Evolutionary conservation across 2,797 vertebrate genomes (phyloP).

Genomic region (Poeciliopsis turneri): DNA sequence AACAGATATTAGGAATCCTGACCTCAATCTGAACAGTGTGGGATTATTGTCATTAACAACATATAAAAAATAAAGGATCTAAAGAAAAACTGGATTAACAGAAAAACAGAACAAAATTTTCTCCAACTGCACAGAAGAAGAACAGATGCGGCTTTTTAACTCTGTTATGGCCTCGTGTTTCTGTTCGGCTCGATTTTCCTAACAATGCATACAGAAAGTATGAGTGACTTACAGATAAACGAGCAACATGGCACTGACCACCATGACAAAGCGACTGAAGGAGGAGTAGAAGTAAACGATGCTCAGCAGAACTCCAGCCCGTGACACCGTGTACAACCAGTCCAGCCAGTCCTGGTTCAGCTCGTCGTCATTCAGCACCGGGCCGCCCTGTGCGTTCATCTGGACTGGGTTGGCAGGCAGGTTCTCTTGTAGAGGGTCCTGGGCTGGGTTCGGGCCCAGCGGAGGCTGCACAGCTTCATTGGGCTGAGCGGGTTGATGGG

Average conservation of each 20-base stretch:
- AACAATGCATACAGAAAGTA: background rate
- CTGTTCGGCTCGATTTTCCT: background rate
- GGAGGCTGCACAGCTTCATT: conserved; percentile 72
- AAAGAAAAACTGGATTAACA: background rate
- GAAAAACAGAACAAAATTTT: background rate
- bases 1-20: background rate
- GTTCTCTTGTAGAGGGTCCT: conserved; percentile 84
- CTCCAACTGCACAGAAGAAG: background rate
- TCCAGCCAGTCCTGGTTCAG: conserved; percentile 97
- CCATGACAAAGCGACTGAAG: conserved; percentile 95
- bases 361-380: conserved; percentile 92
- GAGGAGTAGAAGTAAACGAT: conserved; percentile 99
- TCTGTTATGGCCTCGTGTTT: background rate
- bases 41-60: background rate
- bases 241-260: conserved; percentile 94
- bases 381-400: conserved; percentile 95
- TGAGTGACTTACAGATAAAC: conserved; percentile 90
- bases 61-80: background rate
- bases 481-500: conserved; percentile 62
- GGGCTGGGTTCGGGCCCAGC: conserved; percentile 70
- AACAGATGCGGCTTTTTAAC: background rate
- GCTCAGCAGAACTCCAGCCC: conserved; percentile 92
- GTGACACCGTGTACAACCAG: conserved; percentile 94
- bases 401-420: conserved; percentile 87
- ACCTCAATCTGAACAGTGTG: background rate